phyloP scores from a whole-genome alignment of 2,113 vertebrate species.

The Hystrix brachyura region DNA sequence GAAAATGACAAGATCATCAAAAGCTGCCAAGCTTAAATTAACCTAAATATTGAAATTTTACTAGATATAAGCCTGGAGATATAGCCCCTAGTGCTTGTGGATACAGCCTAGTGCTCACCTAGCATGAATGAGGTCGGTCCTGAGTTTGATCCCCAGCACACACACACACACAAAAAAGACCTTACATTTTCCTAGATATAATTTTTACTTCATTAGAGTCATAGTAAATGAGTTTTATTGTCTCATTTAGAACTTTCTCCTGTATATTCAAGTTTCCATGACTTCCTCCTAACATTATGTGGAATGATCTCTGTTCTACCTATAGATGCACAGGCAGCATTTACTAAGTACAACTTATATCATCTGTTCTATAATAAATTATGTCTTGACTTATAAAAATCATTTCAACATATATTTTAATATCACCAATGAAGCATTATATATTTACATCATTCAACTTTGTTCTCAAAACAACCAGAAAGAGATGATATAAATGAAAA shows the following conservation, averaged over 20 bases:
- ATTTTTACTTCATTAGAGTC: neutral
- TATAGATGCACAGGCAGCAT: neutral
- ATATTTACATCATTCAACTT: neutral
- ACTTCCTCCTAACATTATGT: neutral
- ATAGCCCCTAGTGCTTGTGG: neutral
- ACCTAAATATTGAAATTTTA: constrained; percentile 30
- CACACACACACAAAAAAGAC: neutral
- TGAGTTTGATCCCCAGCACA: neutral
- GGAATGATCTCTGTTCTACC: neutral
- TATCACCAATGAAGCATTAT: constrained; percentile 32
- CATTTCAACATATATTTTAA: constrained; percentile 29
- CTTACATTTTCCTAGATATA: neutral
- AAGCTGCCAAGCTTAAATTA: neutral
- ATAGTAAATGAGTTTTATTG: constrained; percentile 15
- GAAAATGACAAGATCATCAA: neutral
- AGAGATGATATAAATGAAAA: constrained; percentile 44
- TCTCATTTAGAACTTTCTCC: constrained; percentile 5
- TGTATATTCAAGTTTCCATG: neutral
- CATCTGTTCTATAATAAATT: neutral
- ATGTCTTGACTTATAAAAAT: neutral
- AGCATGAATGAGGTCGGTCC: neutral
- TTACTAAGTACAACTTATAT: constrained; percentile 28
- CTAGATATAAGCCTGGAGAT: neutral
- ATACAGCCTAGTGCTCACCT: neutral
- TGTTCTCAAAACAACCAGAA: constrained; percentile 1